Evolutionary conservation across 2,113 vertebrate genomes (phyloP).

Genomic region (Paramisgurnus dabryanus): DNA sequence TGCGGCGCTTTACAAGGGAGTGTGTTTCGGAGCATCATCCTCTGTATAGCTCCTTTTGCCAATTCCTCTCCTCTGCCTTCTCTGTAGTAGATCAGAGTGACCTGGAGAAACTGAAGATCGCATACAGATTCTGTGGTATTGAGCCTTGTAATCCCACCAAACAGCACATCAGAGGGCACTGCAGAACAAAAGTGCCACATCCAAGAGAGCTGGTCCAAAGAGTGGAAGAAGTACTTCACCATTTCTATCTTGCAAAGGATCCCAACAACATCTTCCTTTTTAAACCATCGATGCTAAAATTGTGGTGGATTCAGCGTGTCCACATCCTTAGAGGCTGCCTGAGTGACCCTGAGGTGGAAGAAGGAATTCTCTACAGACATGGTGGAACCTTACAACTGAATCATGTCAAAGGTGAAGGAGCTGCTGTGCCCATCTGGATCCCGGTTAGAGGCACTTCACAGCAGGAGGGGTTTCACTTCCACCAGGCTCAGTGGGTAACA

Average conservation of each 20-base stretch:
- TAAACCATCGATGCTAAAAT: conserved; percentile 20
- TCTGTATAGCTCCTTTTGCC: conserved; percentile 38
- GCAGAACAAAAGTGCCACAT: conserved; percentile 44
- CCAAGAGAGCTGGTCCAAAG: conserved; percentile 40
- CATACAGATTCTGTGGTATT: conserved; percentile 49
- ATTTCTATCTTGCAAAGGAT: conserved; percentile 31
- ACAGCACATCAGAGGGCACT: conserved; percentile 45
- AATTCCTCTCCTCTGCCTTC: conserved; percentile 41
- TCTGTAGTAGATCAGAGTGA: conserved; percentile 41
- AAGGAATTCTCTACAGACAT: conserved; percentile 43
- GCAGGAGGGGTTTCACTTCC: conserved; percentile 46
- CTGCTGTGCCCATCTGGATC: conserved; percentile 43
- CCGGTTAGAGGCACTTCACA: conserved; percentile 49
- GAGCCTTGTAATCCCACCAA: conserved; percentile 46
- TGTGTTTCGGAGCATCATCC: conserved; percentile 49
- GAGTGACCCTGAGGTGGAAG: conserved; percentile 32
- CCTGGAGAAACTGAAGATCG: conserved; percentile 34
- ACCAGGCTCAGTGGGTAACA: conserved; percentile 39
- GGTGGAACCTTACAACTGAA: conserved; percentile 48
- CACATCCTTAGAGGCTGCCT: conserved; percentile 40
- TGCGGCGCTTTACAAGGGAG: not conserved
- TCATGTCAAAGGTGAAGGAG: conserved; percentile 30
- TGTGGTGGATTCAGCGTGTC: conserved; percentile 43
- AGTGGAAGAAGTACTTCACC: conserved; percentile 36
- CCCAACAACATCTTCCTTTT: not conserved